A percentile compares a stretch with the other conserved stretches of the same genome.
These are phyloP conservation scores for Cataglyphis rosenhaueri DNA, from an alignment of 2,888 invertebrate species.

Conservation along the genomic window DNA sequence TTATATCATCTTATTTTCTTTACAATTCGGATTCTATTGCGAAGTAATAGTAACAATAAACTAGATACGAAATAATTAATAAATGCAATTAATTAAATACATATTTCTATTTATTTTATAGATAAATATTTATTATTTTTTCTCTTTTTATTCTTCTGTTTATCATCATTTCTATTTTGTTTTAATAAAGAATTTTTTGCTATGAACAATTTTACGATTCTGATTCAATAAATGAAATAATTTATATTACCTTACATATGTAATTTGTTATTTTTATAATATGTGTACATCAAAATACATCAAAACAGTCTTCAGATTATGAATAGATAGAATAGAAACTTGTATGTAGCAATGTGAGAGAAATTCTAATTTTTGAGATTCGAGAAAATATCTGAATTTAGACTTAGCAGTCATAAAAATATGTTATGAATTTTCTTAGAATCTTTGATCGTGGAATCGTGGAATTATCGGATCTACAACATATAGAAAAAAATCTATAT, in stretches of 20 bases:
- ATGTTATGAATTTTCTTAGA: background rate
- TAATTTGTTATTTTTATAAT: constrained; percentile 3
- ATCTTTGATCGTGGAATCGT: constrained; percentile 7
- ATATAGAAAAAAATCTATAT: too few species aligned
- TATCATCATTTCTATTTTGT: background rate
- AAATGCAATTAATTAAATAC: background rate
- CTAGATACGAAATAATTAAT: background rate
- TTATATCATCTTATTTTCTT: background rate
- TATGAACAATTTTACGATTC: background rate
- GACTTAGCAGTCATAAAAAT: background rate
- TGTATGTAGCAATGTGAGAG: constrained; percentile 8
- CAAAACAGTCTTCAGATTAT: constrained; percentile 3
- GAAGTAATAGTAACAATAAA: background rate
- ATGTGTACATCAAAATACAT: background rate
- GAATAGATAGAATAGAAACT: constrained; percentile 1
- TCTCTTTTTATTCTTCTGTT: background rate
- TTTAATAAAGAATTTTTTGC: background rate
- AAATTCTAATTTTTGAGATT: background rate
- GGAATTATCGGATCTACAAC: background rate
- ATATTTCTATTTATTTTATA: constrained; percentile 24
- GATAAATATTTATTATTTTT: constrained; percentile 12
- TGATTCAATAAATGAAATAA: constrained; percentile 8
- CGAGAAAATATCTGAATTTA: background rate
- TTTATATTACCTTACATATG: constrained; percentile 1
- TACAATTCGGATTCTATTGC: background rate